A percentile compares a stretch with the other conserved stretches of the same genome.
These are phyloP conservation scores for Megalops atlanticus DNA, from an alignment of 2,113 vertebrate species.

Conservation along the genomic window DNA sequence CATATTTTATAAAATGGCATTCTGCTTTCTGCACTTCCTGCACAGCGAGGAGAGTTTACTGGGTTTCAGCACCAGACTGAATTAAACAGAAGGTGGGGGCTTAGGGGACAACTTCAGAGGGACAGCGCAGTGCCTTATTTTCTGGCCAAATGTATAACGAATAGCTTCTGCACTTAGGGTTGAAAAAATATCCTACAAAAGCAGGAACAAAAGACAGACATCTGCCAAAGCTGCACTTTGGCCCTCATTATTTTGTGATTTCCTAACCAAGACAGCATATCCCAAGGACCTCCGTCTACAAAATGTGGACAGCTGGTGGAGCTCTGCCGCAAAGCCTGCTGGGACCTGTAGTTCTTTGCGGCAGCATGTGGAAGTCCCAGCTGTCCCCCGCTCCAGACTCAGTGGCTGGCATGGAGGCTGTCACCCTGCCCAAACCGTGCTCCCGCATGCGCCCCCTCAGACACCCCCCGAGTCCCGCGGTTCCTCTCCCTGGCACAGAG, in stretches of 20 bases:
- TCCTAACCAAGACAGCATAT: neutral
- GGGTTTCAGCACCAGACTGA: neutral
- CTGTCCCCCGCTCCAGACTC: neutral
- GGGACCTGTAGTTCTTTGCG: constrained; percentile 20
- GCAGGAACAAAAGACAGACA: neutral
- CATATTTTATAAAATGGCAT: neutral
- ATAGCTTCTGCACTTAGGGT: no score
- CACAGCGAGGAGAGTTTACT: neutral
- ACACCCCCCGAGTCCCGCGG: neutral
- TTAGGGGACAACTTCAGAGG: neutral
- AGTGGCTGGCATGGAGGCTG: neutral
- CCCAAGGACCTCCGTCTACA: constrained; percentile 16
- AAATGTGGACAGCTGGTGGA: constrained; percentile 21
- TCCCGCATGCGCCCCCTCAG: neutral
- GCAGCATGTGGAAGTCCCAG: constrained; percentile 10
- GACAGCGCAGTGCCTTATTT: neutral
- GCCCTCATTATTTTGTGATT: neutral
- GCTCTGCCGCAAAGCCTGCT: constrained; percentile 8
- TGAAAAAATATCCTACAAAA: neutral
- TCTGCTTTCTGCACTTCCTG: neutral
- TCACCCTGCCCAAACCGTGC: neutral
- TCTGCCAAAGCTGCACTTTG: neutral
- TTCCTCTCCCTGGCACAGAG: neutral
- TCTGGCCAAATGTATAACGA: no score
- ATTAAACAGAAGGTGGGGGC: neutral